These are phyloP conservation scores for Raja brachyura DNA, from an alignment of 2,113 vertebrate species.

Conservation along the genomic window DNA sequence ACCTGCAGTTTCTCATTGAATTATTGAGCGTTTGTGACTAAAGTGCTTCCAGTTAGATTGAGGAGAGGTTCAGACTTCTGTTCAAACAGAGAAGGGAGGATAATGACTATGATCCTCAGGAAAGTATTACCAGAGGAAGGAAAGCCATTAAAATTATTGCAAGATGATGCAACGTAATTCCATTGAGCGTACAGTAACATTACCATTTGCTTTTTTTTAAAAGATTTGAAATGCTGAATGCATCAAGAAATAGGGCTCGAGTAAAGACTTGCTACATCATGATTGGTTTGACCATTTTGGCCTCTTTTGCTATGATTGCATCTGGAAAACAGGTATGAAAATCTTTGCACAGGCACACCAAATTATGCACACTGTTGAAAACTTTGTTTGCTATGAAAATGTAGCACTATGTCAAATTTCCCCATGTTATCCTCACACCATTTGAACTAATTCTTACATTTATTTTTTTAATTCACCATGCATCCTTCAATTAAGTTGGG, in stretches of 20 bases:
- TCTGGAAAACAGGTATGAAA: conserved; percentile 61
- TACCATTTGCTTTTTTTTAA: conserved; percentile 45
- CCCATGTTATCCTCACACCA: too few relatives aligned
- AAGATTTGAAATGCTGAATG: conserved; percentile 61
- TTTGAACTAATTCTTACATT: too few relatives aligned
- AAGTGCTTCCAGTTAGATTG: background rate
- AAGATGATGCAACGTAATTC: background rate
- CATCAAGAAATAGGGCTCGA: conserved; percentile 63
- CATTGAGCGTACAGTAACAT: background rate
- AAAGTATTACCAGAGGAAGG: background rate
- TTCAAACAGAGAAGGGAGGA: background rate
- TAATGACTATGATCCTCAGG: background rate
- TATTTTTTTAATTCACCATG: too few relatives aligned
- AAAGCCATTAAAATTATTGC: background rate
- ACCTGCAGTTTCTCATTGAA: background rate
- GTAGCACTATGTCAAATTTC: background rate
- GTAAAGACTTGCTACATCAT: conserved; percentile 67
- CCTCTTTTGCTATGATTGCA: conserved; percentile 59
- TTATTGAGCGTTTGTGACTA: background rate
- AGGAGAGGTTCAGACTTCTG: background rate
- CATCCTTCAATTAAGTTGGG: too few relatives aligned
- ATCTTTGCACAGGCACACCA: background rate
- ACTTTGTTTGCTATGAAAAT: background rate
- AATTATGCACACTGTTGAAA: background rate
- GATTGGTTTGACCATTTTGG: conserved; percentile 62